Conservation (phyloP, 2,113 vertebrate genomes). For the Grammomys surdaster region DNA sequence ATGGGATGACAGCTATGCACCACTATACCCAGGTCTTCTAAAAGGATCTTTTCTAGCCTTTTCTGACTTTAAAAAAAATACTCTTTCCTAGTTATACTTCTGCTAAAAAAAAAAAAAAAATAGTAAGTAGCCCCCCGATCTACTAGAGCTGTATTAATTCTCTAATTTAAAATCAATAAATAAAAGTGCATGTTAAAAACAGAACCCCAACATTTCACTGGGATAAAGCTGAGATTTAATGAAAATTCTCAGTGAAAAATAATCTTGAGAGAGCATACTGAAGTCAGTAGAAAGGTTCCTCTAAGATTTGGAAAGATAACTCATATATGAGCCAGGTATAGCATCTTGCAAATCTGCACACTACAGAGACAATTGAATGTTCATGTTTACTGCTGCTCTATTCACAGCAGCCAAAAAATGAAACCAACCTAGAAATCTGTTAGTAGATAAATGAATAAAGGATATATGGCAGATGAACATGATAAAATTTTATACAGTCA, state of each 20-base stretch:
- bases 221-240: not conserved
- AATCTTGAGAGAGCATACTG: not conserved
- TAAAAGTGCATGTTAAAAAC: slow-evolving; percentile 20
- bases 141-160: slow-evolving; percentile 8
- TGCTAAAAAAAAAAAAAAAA: not conserved
- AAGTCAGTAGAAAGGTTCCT: not conserved
- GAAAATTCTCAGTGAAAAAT: slow-evolving; percentile 15
- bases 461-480: not conserved
- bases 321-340: not conserved
- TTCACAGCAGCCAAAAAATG: not conserved
- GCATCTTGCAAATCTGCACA: not conserved
- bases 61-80: slow-evolving; percentile 57
- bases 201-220: not conserved
- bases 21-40: slow-evolving; percentile 2
- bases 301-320: not conserved
- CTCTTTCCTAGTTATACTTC: not conserved
- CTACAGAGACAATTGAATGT: not conserved
- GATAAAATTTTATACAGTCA: not conserved
- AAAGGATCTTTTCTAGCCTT: slow-evolving; percentile 43
- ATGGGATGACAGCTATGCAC: not conserved
- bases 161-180: slow-evolving; percentile 8
- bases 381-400: not conserved
- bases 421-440: not conserved
- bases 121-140: not conserved
- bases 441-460: not conserved